Conservation (phyloP, 53 echinoderm and acorn worm species). For the Holothuria leucospilota region DNA sequence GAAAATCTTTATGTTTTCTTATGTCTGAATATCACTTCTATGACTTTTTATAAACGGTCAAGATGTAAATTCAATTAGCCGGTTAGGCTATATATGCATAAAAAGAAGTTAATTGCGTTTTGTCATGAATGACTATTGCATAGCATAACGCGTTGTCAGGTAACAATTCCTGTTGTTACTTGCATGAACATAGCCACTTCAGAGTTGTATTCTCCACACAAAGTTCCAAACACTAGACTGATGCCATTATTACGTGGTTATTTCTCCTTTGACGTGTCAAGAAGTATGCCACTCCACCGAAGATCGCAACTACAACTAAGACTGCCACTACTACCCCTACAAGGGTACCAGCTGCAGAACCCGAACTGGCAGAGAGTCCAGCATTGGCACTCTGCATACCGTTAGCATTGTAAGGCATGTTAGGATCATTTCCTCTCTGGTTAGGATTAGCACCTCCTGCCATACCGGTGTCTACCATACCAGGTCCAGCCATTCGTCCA, state of each 20-base stretch:
- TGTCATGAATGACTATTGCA: too few species aligned
- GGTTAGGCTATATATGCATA: too few species aligned
- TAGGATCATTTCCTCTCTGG: neutral
- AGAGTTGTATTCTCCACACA: too few species aligned
- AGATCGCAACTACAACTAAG: slow-evolving; percentile 77
- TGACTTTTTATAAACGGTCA: too few species aligned
- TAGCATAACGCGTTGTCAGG: too few species aligned
- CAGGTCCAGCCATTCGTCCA: slow-evolving; percentile 10
- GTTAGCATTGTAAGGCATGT: slow-evolving; percentile 3
- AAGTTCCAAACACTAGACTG: slow-evolving; percentile 48
- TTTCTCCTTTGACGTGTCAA: slow-evolving; percentile 76
- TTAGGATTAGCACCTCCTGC: neutral
- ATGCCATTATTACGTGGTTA: slow-evolving; percentile 70
- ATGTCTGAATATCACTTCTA: too few species aligned
- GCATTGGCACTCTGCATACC: neutral
- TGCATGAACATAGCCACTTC: too few species aligned
- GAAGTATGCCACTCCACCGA: slow-evolving; percentile 77
- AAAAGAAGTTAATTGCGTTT: too few species aligned
- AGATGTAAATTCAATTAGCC: too few species aligned
- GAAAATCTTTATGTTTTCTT: too few species aligned
- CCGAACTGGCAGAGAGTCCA: slow-evolving; percentile 6
- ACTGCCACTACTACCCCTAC: slow-evolving; percentile 82
- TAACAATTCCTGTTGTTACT: too few species aligned
- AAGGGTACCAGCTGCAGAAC: slow-evolving; percentile 62
- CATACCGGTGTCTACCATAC: neutral